Conservation (phyloP, 1,140 invertebrate genomes). For the Ceratitis capitata region DNA sequence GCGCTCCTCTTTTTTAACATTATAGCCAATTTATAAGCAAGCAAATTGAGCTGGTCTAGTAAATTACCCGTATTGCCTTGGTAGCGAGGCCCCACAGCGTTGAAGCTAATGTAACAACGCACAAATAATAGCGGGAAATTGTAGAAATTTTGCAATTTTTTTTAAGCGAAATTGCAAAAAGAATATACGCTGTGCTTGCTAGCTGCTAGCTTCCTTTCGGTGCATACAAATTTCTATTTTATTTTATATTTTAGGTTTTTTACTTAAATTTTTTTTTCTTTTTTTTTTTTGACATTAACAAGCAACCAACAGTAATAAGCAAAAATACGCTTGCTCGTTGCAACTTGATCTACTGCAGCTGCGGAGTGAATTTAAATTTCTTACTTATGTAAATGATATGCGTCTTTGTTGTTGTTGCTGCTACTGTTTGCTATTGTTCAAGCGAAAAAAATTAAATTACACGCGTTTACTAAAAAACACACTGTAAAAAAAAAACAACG, state of each 20-base stretch:
- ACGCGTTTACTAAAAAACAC: background rate
- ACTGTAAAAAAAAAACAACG: no score
- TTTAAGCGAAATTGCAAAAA: background rate
- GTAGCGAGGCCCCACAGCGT: background rate
- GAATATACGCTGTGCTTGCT: background rate
- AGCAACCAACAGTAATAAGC: no score
- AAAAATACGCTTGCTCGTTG: background rate
- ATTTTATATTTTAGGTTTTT: background rate
- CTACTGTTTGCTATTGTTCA: background rate
- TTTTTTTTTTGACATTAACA: background rate
- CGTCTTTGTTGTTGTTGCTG: background rate
- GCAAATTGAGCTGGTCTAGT: constrained; percentile 26
- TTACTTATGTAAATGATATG: no score
- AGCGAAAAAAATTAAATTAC: constrained; percentile 7
- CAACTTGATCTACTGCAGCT: constrained; percentile 18
- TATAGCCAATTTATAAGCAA: constrained; percentile 30
- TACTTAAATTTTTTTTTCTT: background rate
- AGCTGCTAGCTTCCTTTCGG: background rate
- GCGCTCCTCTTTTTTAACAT: background rate
- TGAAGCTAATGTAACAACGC: background rate
- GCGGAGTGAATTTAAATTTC: background rate
- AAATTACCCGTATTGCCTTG: constrained; percentile 36
- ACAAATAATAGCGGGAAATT: background rate
- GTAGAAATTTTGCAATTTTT: background rate
- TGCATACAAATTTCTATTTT: background rate